A percentile compares a stretch with the other conserved stretches of the same genome.
phyloP scores from a whole-genome alignment of 2,888 invertebrate species.

The Caprella mutica region DNA sequence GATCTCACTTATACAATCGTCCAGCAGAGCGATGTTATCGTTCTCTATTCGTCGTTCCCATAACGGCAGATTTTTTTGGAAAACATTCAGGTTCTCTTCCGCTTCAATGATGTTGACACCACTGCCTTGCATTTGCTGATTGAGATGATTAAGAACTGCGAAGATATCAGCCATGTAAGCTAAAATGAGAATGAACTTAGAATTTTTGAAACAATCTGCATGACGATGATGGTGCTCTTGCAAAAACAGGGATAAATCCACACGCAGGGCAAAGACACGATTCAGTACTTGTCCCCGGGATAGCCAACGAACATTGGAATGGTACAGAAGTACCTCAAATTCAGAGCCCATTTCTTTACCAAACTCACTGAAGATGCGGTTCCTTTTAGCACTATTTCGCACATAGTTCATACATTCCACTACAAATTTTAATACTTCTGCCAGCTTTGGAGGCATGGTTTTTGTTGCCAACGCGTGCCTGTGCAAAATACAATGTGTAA shows the following conservation, averaged over 20 bases:
- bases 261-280: conserved; percentile 17
- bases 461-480: conserved; percentile 19
- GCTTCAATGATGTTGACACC: conserved; percentile 18
- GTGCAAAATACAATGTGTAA: conserved; percentile 12
- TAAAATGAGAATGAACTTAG: conserved; percentile 23
- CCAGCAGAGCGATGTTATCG: too few species aligned
- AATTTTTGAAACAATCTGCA: conserved; percentile 28
- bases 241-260: conserved; percentile 22
- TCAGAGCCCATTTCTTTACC: conserved; percentile 20
- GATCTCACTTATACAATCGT: not conserved
- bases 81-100: conserved; percentile 15
- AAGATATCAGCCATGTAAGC: conserved; percentile 19
- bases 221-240: conserved; percentile 18
- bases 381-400: conserved; percentile 19
- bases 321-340: conserved; percentile 18
- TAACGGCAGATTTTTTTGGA: conserved; percentile 11
- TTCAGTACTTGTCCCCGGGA: conserved; percentile 19
- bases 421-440: conserved; percentile 20
- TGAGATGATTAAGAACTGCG: conserved; percentile 18
- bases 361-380: conserved; percentile 20
- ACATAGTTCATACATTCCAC: conserved; percentile 16
- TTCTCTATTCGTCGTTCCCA: too few species aligned
- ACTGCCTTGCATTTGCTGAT: conserved; percentile 18
- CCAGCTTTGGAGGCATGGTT: conserved; percentile 18
- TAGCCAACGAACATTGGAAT: conserved; percentile 20